Evolutionary conservation across 1,140 invertebrate species (phyloP), one percentile per base, ranked within the genome.

Genomic region (Metopolophium dirhodum): DNA sequence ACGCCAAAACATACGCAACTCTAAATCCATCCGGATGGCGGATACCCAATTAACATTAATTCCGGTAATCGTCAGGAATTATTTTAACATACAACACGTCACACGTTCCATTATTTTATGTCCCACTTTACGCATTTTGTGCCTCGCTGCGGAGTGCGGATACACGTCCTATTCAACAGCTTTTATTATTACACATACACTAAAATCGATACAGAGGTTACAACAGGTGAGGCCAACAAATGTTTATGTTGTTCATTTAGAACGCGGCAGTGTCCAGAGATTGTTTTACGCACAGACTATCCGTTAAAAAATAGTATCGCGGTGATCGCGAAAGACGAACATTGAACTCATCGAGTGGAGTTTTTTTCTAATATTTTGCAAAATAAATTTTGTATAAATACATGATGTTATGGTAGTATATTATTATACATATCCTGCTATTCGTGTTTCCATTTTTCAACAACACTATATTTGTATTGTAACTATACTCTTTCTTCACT

Each of bases 41-140:
- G n/a, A 77, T n/a, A n/a, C 30, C 61, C 61, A 77, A 77, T 77
- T 77, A 77, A n/a, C 61, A n/a, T 77, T 77, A 77, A 77, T 77
- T 77, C 30, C 61, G n/a, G 30, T n/a, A 68, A 77, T 77, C 61
- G 11, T n/a, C 61, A 7, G 1, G 61, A 77, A 77, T 77, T 77
- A 77, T 77, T 18, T n/a, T n/a, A 77, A 20, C 14, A n/a, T n/a
- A 77, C 61, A n/a, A 77, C 61, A 77, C 61, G 30, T 77, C 61
- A 77, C 30, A 2, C 14, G 14, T 77, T 18, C n/a, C 61, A 77
- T 77, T 77, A 77, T 61, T 0, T 77, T 22, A 23, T 7, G n/a
- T n/a, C 4, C 61, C n/a, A 30, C 23, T n/a, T n/a, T 18, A n/a
- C 14, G 14, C n/a, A n/a, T 18, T 18, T 77, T 20, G 3, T 77